Conservation (phyloP, 2,797 vertebrate species). For the Typhlichthys subterraneus region DNA sequence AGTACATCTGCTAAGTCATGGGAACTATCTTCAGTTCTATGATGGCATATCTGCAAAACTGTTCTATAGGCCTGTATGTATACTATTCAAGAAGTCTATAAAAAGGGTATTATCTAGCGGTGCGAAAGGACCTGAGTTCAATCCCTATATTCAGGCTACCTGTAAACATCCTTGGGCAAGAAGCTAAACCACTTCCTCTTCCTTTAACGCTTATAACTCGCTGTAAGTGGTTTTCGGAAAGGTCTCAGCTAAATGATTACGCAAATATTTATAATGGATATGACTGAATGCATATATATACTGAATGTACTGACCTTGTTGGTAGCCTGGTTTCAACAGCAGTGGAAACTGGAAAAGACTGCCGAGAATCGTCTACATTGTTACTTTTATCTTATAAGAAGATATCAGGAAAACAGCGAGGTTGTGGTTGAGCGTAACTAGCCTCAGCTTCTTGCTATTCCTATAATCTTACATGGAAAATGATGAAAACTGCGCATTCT, state of each 20-base stretch:
- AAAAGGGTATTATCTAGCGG: constrained; percentile 22
- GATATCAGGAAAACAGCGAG: constrained; percentile 31
- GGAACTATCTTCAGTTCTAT: constrained; percentile 5
- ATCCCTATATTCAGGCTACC: no score
- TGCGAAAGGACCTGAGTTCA: no score
- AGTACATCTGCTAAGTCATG: constrained; percentile 13
- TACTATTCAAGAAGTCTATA: constrained; percentile 32
- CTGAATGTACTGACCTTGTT: no score
- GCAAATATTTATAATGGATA: no score
- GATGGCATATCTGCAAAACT: constrained; percentile 18
- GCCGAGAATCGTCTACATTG: background rate
- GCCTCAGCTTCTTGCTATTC: constrained; percentile 46
- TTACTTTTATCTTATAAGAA: constrained; percentile 30
- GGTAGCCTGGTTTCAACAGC: background rate
- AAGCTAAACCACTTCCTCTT: no score
- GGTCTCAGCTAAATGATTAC: no score
- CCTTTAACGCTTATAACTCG: no score
- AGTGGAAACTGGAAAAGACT: background rate
- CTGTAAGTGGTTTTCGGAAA: no score
- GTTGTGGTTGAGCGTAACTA: constrained; percentile 52
- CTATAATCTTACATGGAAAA: constrained; percentile 63
- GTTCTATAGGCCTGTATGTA: constrained; percentile 32
- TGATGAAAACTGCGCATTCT: constrained; percentile 52
- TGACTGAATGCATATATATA: no score
- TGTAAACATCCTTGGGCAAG: no score